Base-by-base conservation (phyloP, 30 jellyfish, hydroid and myxozoan species). In the Aurelia sp. region DNA sequence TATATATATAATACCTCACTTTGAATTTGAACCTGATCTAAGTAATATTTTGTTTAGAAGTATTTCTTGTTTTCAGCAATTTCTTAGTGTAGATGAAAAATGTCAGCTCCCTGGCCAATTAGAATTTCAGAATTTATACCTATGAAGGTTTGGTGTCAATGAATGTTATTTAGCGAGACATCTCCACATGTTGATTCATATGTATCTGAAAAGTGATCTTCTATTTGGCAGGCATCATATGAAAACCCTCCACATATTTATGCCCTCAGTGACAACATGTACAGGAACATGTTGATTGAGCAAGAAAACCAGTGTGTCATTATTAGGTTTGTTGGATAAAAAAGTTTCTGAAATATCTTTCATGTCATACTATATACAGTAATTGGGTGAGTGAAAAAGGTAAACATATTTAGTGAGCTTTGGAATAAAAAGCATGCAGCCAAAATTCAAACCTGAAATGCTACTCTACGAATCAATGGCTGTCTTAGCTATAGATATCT, bases 191-290 rank as follows among this genome's bases (percentile, higher is more conserved):
- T 21, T 16, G 4, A 21, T 17, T 64, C 18, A 13, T 37, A n/a
- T n/a, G n/a, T n/a, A 20, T 17, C 2, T 17, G 17, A 8, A 1
- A 0, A 21, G 21, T 64, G 53, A 6, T 59, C 64, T 35, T 31
- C 44, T 23, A 73, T 73, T 20, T 11, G 73, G 20, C 51, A 96
- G 99, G 98, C 99, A 18, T 71, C 97, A 3, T 96, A 96, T 66
- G 99, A 96, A 73, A 96, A 96, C 73, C 99, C 99, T 12, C 99
- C 99, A 12, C 99, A 96, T 72, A 79, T 96, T 48, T 96, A 96
- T 72, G 98, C 98, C 13, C 79, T 96, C 64, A 89, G 97, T 51
- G 99, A 96, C 66, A 87, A 90, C 78, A 90, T 90, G 98, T 96
- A 90, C 76, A 67, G 99, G 21, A 87, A 87, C 71, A 90, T 96